Base-by-base conservation (phyloP, 2,888 invertebrate genomes). In the Macaria notata region DNA sequence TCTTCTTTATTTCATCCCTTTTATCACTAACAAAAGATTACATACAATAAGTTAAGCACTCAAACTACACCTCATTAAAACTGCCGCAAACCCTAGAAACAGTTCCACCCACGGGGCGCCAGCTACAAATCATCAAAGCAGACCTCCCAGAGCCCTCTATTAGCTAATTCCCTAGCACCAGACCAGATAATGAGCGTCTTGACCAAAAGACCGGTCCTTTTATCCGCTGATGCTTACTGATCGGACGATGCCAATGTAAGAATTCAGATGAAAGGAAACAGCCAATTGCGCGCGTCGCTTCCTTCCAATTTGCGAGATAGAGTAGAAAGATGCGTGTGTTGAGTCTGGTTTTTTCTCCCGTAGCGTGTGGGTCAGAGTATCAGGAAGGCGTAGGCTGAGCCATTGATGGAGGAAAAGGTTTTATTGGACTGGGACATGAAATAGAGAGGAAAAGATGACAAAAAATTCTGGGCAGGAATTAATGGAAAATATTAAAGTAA, bases 271-370 rank as follows among this genome's bases (percentile, higher is more conserved):
- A 41, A 49, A 63, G 66, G 66, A 66, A 65, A 59, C 42, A 33
- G 31, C 56, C 66, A 67, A 67, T 67, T 67, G 65, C 44, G 31
- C 48, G 56, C 53, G 44, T 31, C 54, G 48, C 33, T 61, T 65
- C 62, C 65, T 67, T 39, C 43, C 56, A 56, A 63, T 63, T 62
- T 54, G 63, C 46, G 33, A 31, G 45, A 46, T 52, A 33, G 46
- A 49, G 55, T 54, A 59, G 50, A 54, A 58, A 59, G 47, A 58
- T 44, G 50, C 50, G 47, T 54, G 19, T 1, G 50, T 36, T 29
- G 44, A 33, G 45, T 47, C 59, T 54, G 50, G 41, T 47, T 59
- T 54, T 58, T 51, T 59, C 43, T 47, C 31, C 39, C 9, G 3
- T 8, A 36, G 53, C 43, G 58, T 47, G 59, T 59, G 54, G 54